These are phyloP conservation scores for Atopsyche davidsoni DNA, from an alignment of 1,140 invertebrate species.

Conservation along the genomic window DNA sequence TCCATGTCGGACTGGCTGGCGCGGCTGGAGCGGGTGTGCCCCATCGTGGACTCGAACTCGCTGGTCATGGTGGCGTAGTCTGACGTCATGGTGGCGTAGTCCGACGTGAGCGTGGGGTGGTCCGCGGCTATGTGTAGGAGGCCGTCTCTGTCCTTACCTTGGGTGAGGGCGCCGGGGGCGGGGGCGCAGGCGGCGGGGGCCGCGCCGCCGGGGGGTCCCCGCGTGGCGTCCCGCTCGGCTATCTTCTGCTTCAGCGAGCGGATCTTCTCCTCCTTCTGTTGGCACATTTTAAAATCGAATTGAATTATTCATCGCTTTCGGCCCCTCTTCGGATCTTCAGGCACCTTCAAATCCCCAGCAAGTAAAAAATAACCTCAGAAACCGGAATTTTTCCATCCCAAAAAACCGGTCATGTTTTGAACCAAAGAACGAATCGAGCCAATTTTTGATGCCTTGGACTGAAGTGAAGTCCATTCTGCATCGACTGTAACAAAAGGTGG, in stretches of 20 bases:
- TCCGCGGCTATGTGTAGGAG: slow-evolving; percentile 56
- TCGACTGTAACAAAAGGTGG: too few species aligned
- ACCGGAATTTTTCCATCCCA: too few species aligned
- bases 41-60: slow-evolving; percentile 68
- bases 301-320: background rate
- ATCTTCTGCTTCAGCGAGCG: slow-evolving; percentile 70
- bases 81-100: slow-evolving; percentile 63
- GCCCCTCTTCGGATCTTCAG: too few species aligned
- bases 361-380: too few species aligned
- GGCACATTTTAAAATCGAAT: too few species aligned
- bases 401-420: too few species aligned
- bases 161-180: slow-evolving; percentile 43
- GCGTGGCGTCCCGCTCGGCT: slow-evolving; percentile 61
- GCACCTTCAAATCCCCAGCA: too few species aligned
- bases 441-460: too few species aligned
- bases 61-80: slow-evolving; percentile 65
- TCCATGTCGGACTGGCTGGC: slow-evolving; percentile 77
- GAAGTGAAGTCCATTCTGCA: too few species aligned
- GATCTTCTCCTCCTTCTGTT: slow-evolving; percentile 89
- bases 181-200: slow-evolving; percentile 34
- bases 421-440: too few species aligned
- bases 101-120: slow-evolving; percentile 66
- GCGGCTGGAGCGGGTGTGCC: slow-evolving; percentile 67
- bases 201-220: slow-evolving; percentile 36
- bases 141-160: slow-evolving; percentile 48